These are phyloP conservation scores for Epizoanthus rinbou DNA, from an alignment of 92 coral and sea anemone species.

Conservation along the genomic window DNA sequence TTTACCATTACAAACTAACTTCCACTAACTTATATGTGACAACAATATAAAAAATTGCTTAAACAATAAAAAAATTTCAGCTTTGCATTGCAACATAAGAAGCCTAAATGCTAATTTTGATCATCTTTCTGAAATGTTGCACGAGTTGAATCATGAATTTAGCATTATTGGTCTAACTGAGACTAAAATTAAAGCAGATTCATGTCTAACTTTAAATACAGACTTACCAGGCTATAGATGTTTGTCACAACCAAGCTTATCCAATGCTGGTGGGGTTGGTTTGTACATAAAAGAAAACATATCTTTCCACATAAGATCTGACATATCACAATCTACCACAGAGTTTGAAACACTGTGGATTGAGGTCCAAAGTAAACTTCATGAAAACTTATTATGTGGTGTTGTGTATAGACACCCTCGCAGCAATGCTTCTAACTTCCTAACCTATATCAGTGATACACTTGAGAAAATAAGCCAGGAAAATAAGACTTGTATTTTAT, in stretches of 20 bases:
- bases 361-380: no score
- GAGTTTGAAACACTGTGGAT: no score
- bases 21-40: slow-evolving; percentile 2
- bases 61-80: not conserved
- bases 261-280: no score
- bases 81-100: slow-evolving; percentile 11
- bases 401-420: no score
- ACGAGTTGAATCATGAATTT: slow-evolving; percentile 1
- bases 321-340: no score
- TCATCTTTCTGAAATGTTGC: slow-evolving; percentile 9
- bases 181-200: slow-evolving; percentile 5
- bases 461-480: no score
- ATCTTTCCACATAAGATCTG: no score
- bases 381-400: no score
- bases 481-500: no score
- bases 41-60: slow-evolving; percentile 9
- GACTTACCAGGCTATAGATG: slow-evolving; percentile 7
- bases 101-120: slow-evolving; percentile 18
- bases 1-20: slow-evolving; percentile 8
- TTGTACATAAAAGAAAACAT: no score
- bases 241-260: not conserved
- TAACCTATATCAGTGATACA: no score
- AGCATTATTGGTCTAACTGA: slow-evolving; percentile 18
- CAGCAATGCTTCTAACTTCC: no score
- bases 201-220: not conserved